A percentile compares a stretch with the other conserved stretches of the same genome.
phyloP scores from a whole-genome alignment of 2,888 invertebrate genomes.

The Lydus trimaculatus region DNA sequence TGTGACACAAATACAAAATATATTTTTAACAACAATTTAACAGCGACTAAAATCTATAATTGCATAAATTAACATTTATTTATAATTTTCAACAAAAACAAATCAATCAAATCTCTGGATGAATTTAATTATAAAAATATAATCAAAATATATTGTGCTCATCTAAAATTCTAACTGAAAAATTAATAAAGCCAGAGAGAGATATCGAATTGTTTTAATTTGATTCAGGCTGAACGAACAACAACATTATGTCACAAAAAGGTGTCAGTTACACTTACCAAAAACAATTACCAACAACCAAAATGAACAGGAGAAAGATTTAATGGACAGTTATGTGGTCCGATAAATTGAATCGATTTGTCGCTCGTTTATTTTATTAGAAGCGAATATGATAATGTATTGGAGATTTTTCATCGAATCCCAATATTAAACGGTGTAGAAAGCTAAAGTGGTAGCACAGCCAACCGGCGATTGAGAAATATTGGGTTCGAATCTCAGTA shows the following conservation, averaged over 20 bases:
- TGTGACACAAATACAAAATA: conserved; percentile 4
- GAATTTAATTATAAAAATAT: conserved; percentile 34
- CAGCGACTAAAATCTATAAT: conserved; percentile 20
- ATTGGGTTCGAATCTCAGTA: no score
- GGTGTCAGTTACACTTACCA: no score
- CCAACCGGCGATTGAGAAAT: no score
- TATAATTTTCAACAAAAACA: conserved; percentile 9
- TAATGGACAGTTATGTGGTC: not conserved
- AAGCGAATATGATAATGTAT: not conserved
- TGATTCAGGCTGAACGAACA: no score
- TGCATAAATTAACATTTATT: conserved; percentile 13
- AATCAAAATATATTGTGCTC: conserved; percentile 33
- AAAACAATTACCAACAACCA: not conserved
- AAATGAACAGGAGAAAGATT: not conserved
- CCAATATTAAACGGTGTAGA: no score
- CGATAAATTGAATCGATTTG: not conserved
- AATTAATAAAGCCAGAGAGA: conserved; percentile 16
- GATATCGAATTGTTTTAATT: not conserved
- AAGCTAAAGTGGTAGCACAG: no score
- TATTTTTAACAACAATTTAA: conserved; percentile 20
- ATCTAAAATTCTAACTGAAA: conserved; percentile 22
- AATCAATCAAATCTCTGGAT: not conserved
- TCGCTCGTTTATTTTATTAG: not conserved
- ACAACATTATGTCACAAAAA: no score
- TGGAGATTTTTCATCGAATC: not conserved